Percentiles rank a stretch among this genome's conserved stretches.
phyloP scores from a whole-genome alignment of 2,888 invertebrate genomes.

The Epirrita christyi region DNA sequence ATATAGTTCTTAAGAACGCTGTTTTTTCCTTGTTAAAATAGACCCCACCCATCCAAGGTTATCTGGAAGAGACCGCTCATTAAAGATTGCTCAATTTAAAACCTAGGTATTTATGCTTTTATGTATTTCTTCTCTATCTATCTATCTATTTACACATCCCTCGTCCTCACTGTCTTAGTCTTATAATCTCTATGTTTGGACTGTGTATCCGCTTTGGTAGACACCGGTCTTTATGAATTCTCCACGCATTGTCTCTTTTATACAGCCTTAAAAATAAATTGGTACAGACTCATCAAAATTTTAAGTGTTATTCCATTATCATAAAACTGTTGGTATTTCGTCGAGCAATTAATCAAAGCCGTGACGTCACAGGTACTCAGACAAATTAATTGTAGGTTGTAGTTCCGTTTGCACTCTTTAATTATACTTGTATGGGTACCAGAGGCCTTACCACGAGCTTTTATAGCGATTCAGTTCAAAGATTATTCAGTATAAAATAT shows the following conservation, averaged over 20 bases:
- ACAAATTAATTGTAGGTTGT: slow-evolving; percentile 54
- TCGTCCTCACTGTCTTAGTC: no score
- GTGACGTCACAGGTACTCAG: slow-evolving; percentile 41
- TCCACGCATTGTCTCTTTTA: slow-evolving; percentile 6
- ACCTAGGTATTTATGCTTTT: no score
- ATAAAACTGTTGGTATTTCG: slow-evolving; percentile 44
- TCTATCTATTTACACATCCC: no score
- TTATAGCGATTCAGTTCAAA: no score
- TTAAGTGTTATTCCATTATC: slow-evolving; percentile 42
- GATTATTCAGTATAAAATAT: no score
- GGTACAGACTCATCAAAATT: slow-evolving; percentile 37
- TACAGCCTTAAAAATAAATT: slow-evolving; percentile 32
- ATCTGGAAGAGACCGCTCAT: no score
- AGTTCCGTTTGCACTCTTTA: slow-evolving; percentile 48
- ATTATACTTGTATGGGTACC: slow-evolving; percentile 43
- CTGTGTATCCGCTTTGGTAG: neutral
- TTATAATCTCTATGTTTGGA: no score
- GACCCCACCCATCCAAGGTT: no score
- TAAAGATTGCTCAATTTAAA: no score
- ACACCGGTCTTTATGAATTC: neutral
- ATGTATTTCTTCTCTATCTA: no score
- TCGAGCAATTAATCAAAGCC: slow-evolving; percentile 41
- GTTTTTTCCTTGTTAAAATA: no score
- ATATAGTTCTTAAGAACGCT: no score
- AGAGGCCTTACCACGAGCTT: neutral